Percentiles rank a stretch among this genome's conserved stretches.
Evolutionary conservation across 2,113 vertebrate genomes (phyloP).

Genomic region (Thryonomys swinderianus): DNA sequence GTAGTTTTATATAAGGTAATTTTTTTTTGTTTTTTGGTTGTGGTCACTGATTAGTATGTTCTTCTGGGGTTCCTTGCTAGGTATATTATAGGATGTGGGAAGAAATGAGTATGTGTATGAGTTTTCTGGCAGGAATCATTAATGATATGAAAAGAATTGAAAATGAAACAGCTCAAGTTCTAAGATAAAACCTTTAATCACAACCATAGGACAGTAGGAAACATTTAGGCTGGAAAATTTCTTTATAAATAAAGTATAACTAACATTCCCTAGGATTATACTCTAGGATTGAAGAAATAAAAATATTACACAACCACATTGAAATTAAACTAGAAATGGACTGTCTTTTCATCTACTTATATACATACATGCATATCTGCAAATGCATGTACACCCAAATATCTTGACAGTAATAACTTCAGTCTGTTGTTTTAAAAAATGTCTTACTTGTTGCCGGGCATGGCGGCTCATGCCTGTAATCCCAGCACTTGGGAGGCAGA

Average conservation of each 20-base stretch:
- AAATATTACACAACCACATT: neutral
- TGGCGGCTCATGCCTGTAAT: no score
- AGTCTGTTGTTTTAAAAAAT: neutral
- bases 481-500: no score
- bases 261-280: neutral
- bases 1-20: neutral
- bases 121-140: neutral
- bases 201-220: neutral
- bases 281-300: conserved; percentile 5
- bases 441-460: no score
- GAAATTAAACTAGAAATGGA: conserved; percentile 43
- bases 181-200: conserved; percentile 42
- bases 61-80: conserved; percentile 16
- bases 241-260: conserved; percentile 1
- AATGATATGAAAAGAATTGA: conserved; percentile 56
- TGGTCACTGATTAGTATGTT: neutral
- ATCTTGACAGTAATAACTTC: neutral
- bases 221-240: neutral
- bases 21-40: neutral
- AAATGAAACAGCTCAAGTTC: conserved; percentile 19
- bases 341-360: neutral
- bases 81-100: neutral
- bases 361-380: neutral
- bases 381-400: neutral
- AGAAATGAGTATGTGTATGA: neutral